phyloP scores from a whole-genome alignment of 2,113 vertebrate species.

The Leptobrachium ailaonicum region DNA sequence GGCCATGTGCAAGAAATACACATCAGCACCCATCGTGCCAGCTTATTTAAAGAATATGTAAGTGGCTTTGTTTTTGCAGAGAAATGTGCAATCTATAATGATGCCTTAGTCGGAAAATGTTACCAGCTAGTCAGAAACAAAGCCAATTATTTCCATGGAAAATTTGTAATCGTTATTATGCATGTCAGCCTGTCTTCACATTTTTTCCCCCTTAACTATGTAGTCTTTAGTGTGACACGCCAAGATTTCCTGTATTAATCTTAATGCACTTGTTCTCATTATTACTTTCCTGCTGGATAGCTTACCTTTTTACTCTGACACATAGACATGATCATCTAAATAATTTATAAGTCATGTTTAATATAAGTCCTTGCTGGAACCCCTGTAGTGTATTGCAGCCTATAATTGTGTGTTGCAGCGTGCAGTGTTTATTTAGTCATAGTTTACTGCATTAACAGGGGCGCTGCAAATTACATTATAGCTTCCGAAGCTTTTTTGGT shows the following conservation, averaged over 20 bases:
- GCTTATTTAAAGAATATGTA: neutral
- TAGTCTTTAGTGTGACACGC: conserved; percentile 12
- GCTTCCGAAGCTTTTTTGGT: too few relatives aligned
- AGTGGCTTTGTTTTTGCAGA: neutral
- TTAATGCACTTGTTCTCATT: conserved; percentile 7
- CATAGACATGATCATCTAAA: neutral
- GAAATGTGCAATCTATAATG: too few relatives aligned
- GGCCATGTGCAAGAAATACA: too few relatives aligned
- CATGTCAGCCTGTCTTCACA: conserved; percentile 9
- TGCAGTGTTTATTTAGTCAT: neutral
- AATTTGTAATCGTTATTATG: conserved; percentile 5
- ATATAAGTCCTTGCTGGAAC: neutral
- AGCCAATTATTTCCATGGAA: conserved; percentile 2
- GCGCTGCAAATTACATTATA: too few relatives aligned
- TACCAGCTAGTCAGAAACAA: neutral
- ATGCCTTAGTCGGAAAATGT: neutral
- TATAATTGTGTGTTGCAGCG: neutral
- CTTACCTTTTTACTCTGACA: neutral
- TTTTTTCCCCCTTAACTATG: neutral
- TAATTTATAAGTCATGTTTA: neutral
- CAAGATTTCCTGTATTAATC: conserved; percentile 7
- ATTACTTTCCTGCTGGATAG: neutral
- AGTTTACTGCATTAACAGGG: too few relatives aligned
- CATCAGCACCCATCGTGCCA: too few relatives aligned
- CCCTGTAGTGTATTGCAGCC: neutral